Conservation (phyloP, 2,797 vertebrate species). For the Aldrovandia affinis region DNA sequence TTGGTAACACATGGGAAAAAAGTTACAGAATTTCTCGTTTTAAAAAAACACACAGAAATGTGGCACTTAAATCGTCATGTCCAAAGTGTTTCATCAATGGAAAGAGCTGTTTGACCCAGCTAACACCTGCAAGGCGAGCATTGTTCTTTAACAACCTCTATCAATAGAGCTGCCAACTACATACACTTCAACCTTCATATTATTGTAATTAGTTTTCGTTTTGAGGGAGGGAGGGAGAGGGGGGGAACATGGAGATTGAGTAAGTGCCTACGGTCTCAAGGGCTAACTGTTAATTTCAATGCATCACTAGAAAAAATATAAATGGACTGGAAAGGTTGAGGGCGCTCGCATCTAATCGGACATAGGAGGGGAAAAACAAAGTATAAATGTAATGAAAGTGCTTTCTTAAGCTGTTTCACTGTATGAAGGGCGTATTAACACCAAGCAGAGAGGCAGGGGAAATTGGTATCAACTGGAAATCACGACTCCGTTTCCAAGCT, state of each 20-base stretch:
- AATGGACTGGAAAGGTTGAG: too few relatives aligned
- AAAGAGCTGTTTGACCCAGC: background rate
- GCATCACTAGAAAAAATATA: background rate
- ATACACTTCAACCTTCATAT: background rate
- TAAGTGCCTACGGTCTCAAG: background rate
- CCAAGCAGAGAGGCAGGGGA: background rate
- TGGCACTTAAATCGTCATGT: background rate
- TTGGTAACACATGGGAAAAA: background rate
- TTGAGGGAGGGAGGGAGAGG: background rate
- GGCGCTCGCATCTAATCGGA: background rate
- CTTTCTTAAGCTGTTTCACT: background rate
- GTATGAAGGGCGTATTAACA: background rate
- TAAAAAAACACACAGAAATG: background rate
- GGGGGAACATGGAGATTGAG: background rate
- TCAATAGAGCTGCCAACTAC: background rate
- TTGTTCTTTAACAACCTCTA: background rate
- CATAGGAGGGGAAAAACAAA: background rate
- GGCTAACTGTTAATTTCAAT: too few relatives aligned
- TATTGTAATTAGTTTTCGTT: background rate
- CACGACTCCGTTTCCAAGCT: background rate
- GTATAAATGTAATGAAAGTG: slow-evolving; percentile 12
- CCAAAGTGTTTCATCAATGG: background rate
- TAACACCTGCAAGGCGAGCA: background rate
- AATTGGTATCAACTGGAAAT: slow-evolving; percentile 12
- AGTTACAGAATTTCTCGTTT: background rate